Base-by-base conservation (phyloP, 2,888 invertebrate species). In the Temnothorax ravouxi region DNA sequence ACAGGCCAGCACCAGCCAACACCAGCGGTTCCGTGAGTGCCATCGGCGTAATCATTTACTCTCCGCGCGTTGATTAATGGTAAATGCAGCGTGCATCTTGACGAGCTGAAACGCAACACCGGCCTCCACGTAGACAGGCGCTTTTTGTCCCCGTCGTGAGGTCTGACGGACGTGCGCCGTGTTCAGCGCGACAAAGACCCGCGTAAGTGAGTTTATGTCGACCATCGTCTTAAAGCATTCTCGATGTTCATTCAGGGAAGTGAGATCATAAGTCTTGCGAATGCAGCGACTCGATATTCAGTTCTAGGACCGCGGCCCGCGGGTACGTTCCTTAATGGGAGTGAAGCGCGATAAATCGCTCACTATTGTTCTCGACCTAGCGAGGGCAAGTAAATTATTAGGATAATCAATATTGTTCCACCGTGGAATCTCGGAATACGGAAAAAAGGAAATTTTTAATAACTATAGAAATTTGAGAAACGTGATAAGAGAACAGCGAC, bases 21-120 rank as follows among this genome's bases (percentile, higher is more conserved):
- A 69, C 79, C 18, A 34, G 18, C 79, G 76, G 72, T 79, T 71
- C 80, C 81, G 82, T 81, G 86, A 88, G 84, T 84, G 88, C 88
- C 88, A 88, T 88, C 86, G 89, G 90, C 90, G 88, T 90, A 91
- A 93, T 93, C 91, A 89, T 90, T 91, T 90, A 91, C 90, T 87
- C 86, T 85, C 87, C 85, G 80, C 83, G 84, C 83, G 84, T 90
- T 93, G 93, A 93, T 93, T 93, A 92, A 93, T 93, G 92, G 87
- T 86, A 79, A 88, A 86, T 83, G 84, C 87, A 76, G 82, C 84
- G 86, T 85, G 88, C 87, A 80, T 86, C 84, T 85, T 85, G 88
- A 87, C 88, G 84, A 91, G 87, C 81, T 88, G 84, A 90, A 90
- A 85, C 87, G 86, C 87, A 88, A 85, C 86, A 84, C 54, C 88